These are phyloP conservation scores for Speoplatyrhinus poulsoni DNA, from an alignment of 2,113 vertebrate genomes.

Conservation along the genomic window DNA sequence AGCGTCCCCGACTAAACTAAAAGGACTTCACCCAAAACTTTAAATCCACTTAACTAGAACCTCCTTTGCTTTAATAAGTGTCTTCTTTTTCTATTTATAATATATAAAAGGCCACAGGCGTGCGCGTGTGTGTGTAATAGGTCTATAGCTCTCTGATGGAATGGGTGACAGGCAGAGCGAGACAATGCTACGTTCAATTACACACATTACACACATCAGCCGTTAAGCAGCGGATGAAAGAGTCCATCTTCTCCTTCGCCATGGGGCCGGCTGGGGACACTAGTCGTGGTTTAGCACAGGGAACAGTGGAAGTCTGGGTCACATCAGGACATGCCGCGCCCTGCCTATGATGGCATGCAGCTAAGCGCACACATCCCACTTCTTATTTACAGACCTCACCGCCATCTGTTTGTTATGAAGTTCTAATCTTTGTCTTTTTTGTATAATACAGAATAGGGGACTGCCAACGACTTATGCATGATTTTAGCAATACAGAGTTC, in stretches of 20 bases:
- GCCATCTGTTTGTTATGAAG: constrained; percentile 19
- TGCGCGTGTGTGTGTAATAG: too few species aligned
- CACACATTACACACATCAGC: constrained; percentile 29
- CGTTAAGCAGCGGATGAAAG: constrained; percentile 34
- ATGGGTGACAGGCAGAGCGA: constrained; percentile 35
- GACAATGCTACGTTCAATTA: constrained; percentile 38
- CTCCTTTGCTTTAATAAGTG: background rate
- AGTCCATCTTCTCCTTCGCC: constrained; percentile 18
- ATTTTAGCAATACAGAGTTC: too few species aligned
- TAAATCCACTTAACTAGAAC: too few species aligned
- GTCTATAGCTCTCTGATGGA: constrained; percentile 30
- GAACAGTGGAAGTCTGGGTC: constrained; percentile 46
- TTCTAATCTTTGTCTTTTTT: background rate
- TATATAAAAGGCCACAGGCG: constrained; percentile 10
- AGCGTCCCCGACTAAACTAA: too few species aligned
- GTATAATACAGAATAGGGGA: background rate
- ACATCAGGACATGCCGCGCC: constrained; percentile 60
- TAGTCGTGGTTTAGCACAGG: constrained; percentile 57
- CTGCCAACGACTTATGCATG: background rate
- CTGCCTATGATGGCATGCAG: constrained; percentile 23
- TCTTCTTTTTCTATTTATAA: constrained; percentile 25
- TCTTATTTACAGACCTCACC: background rate
- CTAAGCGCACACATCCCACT: constrained; percentile 37
- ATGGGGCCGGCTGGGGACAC: constrained; percentile 37
- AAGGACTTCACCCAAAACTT: too few species aligned